phyloP scores from a whole-genome alignment of 2,113 vertebrate species.

The Lanius collurio region DNA sequence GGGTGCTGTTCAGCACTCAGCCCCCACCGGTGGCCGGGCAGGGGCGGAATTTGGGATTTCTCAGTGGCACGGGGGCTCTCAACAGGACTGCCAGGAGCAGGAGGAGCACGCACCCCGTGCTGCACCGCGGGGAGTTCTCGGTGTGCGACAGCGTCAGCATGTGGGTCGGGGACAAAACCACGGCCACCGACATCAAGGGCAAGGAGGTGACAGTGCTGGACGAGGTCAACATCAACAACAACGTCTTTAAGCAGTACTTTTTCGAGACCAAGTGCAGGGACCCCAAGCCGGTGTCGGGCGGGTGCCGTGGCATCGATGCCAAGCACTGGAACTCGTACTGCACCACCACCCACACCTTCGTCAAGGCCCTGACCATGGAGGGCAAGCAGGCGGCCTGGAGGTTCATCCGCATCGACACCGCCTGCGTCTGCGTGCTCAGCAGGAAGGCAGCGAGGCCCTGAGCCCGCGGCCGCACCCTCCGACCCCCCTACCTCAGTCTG shows the following conservation, averaged over 20 bases:
- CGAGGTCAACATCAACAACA: constrained; percentile 91
- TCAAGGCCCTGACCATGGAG: constrained; percentile 90
- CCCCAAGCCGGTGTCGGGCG: constrained; percentile 78
- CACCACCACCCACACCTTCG: constrained; percentile 94
- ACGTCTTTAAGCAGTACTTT: constrained; percentile 92
- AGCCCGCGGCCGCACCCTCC: constrained; percentile 43
- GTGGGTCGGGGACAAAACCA: constrained; percentile 93
- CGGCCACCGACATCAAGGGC: constrained; percentile 90
- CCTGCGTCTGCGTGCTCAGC: constrained; percentile 96
- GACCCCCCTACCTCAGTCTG: constrained; percentile 94
- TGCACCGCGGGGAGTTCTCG: constrained; percentile 94
- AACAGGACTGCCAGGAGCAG: constrained; percentile 79
- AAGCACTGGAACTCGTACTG: constrained; percentile 99
- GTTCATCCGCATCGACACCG: constrained; percentile 93
- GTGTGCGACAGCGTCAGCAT: constrained; percentile 93
- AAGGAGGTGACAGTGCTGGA: constrained; percentile 93
- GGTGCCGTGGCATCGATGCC: constrained; percentile 92
- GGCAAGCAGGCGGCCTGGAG: constrained; percentile 91
- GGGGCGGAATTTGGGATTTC: constrained; percentile 51
- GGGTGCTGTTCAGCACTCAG: constrained; percentile 91
- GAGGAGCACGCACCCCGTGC: constrained; percentile 76
- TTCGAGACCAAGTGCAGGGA: constrained; percentile 93
- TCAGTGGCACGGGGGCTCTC: constrained; percentile 48
- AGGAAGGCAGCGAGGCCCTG: constrained; percentile 86
- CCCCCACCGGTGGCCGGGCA: constrained; percentile 73